Conservation (phyloP, 2,113 vertebrate species). For the Poeciliopsis retropinna region DNA sequence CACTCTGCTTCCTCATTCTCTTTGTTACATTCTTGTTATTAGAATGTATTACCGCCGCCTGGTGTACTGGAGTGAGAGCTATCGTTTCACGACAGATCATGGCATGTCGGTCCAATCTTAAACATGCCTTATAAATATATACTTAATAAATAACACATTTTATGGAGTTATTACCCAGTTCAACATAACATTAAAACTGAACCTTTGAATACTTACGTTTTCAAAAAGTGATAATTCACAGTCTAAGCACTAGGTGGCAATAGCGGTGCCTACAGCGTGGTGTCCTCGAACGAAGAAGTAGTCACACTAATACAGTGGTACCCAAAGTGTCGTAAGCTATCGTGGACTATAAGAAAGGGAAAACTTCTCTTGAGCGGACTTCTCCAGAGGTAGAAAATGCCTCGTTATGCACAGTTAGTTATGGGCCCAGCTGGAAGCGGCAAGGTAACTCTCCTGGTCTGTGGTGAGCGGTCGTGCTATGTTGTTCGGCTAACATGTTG, state of each 20-base stretch:
- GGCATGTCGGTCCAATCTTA: no score
- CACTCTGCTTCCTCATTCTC: not conserved
- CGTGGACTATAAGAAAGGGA: not conserved
- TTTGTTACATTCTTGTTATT: not conserved
- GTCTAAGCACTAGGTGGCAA: conserved; percentile 25
- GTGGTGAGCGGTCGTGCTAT: conserved; percentile 1
- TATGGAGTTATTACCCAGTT: no score
- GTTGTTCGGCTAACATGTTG: conserved; percentile 23
- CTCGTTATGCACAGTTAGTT: conserved; percentile 93
- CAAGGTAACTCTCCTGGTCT: conserved; percentile 81
- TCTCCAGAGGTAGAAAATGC: conserved; percentile 78
- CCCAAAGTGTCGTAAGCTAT: not conserved
- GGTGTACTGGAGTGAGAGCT: not conserved
- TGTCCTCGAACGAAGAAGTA: not conserved
- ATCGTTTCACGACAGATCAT: not conserved
- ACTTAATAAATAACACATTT: no score
- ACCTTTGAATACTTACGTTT: not conserved
- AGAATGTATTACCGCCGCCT: not conserved
- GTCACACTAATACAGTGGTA: not conserved
- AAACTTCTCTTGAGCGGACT: not conserved
- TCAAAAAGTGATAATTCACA: not conserved
- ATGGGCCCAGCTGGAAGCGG: conserved; percentile 97
- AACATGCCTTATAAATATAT: no score
- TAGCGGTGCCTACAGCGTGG: not conserved
- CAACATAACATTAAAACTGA: not conserved